Base-by-base conservation (phyloP, 2,888 invertebrate species). In the Parthenolecanium corni region DNA sequence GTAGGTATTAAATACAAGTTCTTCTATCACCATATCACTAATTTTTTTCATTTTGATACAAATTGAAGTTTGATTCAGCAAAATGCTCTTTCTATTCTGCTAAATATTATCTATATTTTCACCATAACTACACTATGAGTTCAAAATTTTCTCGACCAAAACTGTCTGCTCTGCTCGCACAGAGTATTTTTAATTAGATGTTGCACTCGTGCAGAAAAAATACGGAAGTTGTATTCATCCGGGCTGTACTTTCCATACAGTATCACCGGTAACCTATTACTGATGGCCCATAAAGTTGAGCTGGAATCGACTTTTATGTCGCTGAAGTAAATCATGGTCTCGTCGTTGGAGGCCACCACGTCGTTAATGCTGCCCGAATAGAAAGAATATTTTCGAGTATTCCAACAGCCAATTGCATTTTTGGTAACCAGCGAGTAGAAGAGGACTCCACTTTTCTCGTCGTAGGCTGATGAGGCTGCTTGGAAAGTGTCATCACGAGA, bases 381-480 rank as follows among this genome's bases (percentile, higher is more conserved):
- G 0, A 84, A 82, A 64, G 81, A 74, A 16, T 40, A 53, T 14
- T 57, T 62, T 12, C 78, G 76, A 0, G 82, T 81, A 68, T 85
- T 85, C 88, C 89, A 89, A 71, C 89, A 90, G 1, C 88, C 89
- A 5, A 90, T 78, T 0, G 85, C 85, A 70, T 89, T 89, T 71
- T 83, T 84, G 71, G 88, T 88, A 64, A 90, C 81, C 67, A 89
- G 76, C 73, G 82, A 85, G 73, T 82, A 89, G 64, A 88, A 78
- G 73, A 88, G 82, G 1, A 89, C 73, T 2, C 89, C 89, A 64
- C 80, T 78, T 36, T 47, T 68, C 58, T 66, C 66, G 58, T 69
- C 68, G 67, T 68, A 67, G 18, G 86, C 80, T 67, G 84, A 82
- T 0, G 88, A 74, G 0, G 87, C 87, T 0, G 69, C 62, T n/a